These are phyloP conservation scores for Prosapia bicincta DNA, from an alignment of 2,888 invertebrate species.

Conservation along the genomic window DNA sequence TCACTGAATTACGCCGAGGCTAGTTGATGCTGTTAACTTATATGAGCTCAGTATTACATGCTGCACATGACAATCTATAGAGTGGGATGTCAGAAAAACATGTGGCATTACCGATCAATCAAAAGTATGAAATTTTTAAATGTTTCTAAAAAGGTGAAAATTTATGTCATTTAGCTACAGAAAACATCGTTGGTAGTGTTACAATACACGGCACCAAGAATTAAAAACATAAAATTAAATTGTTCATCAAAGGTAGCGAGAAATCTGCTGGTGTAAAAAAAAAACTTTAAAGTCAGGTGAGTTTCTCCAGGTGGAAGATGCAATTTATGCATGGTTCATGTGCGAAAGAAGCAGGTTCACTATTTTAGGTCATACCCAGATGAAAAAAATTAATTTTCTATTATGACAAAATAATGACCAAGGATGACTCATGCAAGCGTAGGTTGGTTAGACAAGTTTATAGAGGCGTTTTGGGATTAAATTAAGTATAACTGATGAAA, in stretches of 20 bases:
- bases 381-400: background rate
- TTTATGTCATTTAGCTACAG: background rate
- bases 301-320: background rate
- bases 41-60: too few relatives aligned
- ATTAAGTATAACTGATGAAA: background rate
- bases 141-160: background rate
- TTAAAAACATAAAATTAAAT: background rate
- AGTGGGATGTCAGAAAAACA: background rate
- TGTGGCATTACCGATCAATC: background rate
- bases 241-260: background rate
- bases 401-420: background rate
- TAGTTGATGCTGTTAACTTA: too few relatives aligned
- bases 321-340: background rate
- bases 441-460: background rate
- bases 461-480: background rate
- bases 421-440: background rate
- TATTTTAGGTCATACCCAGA: constrained; percentile 1
- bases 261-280: background rate
- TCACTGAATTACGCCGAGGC: too few relatives aligned
- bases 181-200: background rate
- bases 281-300: background rate
- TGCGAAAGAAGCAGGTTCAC: background rate
- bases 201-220: background rate
- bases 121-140: background rate
- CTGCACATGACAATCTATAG: too few relatives aligned